phyloP scores from a whole-genome alignment of 2,113 vertebrate genomes.

The Numenius arquata region DNA sequence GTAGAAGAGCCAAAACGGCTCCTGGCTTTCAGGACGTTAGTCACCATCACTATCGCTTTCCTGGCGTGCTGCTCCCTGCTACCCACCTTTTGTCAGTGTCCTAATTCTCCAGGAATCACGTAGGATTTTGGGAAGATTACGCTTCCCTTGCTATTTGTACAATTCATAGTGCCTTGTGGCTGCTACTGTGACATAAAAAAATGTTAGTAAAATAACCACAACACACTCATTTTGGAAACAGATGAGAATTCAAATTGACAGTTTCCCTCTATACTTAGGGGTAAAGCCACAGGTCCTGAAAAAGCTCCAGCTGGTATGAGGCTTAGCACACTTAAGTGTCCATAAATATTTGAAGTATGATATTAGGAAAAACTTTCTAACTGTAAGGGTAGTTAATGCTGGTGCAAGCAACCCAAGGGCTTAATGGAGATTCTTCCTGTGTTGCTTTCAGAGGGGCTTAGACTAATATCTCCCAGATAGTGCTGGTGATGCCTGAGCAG shows the following conservation, averaged over 20 bases:
- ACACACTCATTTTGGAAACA: constrained; percentile 48
- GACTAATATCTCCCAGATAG: neutral
- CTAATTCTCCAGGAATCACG: constrained; percentile 20
- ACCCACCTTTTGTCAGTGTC: constrained; percentile 21
- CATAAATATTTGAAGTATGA: constrained; percentile 23
- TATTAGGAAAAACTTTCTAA: neutral
- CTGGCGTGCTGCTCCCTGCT: neutral
- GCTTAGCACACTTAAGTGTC: neutral
- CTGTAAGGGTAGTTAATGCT: neutral
- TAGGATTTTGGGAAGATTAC: constrained; percentile 24
- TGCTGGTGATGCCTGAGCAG: neutral
- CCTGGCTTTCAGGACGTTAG: constrained; percentile 52
- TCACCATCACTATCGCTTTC: constrained; percentile 1
- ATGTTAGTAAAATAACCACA: constrained; percentile 25
- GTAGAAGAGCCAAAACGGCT: neutral
- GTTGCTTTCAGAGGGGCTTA: neutral
- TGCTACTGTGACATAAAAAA: constrained; percentile 21
- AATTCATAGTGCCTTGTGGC: neutral
- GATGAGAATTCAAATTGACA: constrained; percentile 17
- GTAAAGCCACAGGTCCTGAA: constrained; percentile 42
- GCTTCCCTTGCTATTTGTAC: neutral
- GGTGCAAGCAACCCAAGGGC: neutral
- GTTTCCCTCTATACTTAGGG: constrained; percentile 50
- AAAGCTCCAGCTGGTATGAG: constrained; percentile 32
- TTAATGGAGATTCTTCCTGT: neutral